Percentiles rank a stretch among this genome's conserved stretches.
Evolutionary conservation across 1,140 invertebrate species (phyloP).

Genomic region (Neotoxoptera formosana): DNA sequence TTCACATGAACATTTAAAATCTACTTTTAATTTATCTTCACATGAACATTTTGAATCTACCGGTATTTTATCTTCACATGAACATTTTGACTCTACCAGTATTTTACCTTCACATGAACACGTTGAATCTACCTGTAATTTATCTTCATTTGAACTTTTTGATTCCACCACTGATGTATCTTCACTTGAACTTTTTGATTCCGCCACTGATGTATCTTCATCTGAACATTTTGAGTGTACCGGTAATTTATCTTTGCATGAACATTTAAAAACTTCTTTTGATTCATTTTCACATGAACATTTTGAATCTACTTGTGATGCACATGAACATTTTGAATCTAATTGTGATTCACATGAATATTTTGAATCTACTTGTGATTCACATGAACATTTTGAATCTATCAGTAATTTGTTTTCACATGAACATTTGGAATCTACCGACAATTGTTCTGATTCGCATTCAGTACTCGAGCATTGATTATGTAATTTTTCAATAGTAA

Average conservation of each 20-base stretch:
- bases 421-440: neutral
- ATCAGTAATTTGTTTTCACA: no score
- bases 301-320: neutral
- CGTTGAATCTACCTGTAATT: no score
- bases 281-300: no score
- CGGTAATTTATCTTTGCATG: neutral
- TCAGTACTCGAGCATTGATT: neutral
- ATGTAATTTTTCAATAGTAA: neutral
- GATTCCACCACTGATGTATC: neutral
- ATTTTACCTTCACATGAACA: no score
- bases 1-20: neutral
- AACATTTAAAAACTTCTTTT: neutral
- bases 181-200: neutral
- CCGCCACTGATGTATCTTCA: neutral
- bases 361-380: no score
- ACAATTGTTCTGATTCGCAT: neutral
- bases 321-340: no score
- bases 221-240: neutral
- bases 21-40: no score
- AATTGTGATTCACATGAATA: no score
- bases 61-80: no score
- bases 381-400: no score
- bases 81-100: no score
- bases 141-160: neutral
- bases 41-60: no score